Conservation (phyloP, 2,888 invertebrate species). For the Drosophila infuscata region DNA sequence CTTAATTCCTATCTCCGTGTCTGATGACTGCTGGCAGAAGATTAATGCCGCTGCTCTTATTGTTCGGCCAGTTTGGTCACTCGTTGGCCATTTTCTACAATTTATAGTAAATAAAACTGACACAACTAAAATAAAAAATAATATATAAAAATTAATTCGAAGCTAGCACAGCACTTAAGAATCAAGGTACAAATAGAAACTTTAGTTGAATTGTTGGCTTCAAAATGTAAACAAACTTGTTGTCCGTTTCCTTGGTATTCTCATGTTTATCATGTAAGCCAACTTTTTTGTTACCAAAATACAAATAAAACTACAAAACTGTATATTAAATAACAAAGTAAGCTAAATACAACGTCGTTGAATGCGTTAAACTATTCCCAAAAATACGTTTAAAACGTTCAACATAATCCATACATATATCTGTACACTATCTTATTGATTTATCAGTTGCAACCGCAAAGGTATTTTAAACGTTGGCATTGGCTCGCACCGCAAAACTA, state of each 20-base stretch:
- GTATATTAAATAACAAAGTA: background rate
- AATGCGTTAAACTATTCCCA: background rate
- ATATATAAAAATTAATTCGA: slow-evolving; percentile 5
- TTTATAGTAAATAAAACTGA: slow-evolving; percentile 76
- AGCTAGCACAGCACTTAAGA: background rate
- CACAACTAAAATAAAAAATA: slow-evolving; percentile 32
- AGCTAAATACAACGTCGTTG: background rate
- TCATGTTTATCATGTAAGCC: background rate
- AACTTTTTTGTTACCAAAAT: background rate
- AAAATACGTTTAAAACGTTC: background rate
- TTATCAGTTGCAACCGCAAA: slow-evolving; percentile 36
- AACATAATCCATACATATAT: background rate
- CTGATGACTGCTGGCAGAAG: slow-evolving; percentile 44
- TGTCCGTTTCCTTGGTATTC: background rate
- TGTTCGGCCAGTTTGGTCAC: slow-evolving; percentile 73
- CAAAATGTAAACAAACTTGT: background rate
- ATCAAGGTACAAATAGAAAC: background rate
- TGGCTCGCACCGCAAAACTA: slow-evolving; percentile 41
- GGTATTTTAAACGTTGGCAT: slow-evolving; percentile 32
- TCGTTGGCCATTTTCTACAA: slow-evolving; percentile 69
- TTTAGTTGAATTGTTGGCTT: background rate
- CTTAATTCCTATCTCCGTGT: background rate
- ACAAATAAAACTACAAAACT: background rate
- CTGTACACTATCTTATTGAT: slow-evolving; percentile 33
- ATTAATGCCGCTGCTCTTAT: slow-evolving; percentile 75